Percentiles rank a stretch among this genome's conserved stretches.
phyloP scores from a whole-genome alignment of 2,797 vertebrate genomes.

The Urophycis tenuis region DNA sequence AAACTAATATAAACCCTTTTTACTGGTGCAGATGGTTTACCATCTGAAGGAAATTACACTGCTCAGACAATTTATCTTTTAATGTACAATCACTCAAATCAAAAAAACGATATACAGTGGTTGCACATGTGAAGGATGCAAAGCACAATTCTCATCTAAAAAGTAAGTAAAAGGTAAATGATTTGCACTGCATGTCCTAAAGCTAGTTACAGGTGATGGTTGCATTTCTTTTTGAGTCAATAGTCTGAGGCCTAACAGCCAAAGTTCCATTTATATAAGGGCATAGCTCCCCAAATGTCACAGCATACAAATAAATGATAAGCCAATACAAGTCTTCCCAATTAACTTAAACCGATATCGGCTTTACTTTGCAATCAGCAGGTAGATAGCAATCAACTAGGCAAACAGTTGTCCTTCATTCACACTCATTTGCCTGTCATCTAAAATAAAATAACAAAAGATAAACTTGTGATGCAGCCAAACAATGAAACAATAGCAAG shows the following conservation, averaged over 20 bases:
- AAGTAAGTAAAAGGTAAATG: neutral
- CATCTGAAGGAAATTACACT: neutral
- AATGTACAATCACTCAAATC: constrained; percentile 24
- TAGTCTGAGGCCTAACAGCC: neutral
- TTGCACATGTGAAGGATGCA: constrained; percentile 13
- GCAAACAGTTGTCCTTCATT: constrained; percentile 1
- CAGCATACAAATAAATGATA: neutral
- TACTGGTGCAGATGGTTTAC: neutral
- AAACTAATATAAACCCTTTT: neutral
- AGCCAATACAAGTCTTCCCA: neutral
- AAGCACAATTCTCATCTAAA: neutral
- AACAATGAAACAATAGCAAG: neutral
- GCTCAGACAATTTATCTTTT: constrained; percentile 33
- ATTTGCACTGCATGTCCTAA: constrained; percentile 6
- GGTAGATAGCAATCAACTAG: neutral
- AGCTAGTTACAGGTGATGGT: neutral
- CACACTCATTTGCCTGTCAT: neutral
- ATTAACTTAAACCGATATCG: neutral
- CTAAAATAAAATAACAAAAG: constrained; percentile 1
- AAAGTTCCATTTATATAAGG: neutral
- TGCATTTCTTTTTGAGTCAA: neutral
- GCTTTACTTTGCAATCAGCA: neutral
- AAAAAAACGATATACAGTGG: constrained; percentile 22
- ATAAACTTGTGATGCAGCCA: constrained; percentile 7
- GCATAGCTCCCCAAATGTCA: neutral